These are phyloP conservation scores for Xenentodon cancila DNA, from an alignment of 2,797 vertebrate species.

Conservation along the genomic window DNA sequence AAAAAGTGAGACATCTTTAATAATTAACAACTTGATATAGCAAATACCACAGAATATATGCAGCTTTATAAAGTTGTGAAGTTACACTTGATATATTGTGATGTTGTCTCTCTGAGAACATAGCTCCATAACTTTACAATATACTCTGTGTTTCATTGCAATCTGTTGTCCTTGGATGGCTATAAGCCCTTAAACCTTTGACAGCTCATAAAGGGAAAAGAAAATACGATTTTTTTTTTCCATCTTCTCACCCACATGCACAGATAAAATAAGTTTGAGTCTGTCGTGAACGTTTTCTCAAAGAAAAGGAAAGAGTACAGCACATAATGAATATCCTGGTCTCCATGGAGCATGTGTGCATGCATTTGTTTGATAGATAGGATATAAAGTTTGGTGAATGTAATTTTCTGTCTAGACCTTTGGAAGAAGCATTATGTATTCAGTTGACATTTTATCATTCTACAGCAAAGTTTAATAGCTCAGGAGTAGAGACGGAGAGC, in stretches of 20 bases:
- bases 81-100: not conserved
- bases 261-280: slow-evolving; percentile 23
- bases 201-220: slow-evolving; percentile 47
- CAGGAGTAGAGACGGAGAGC: slow-evolving; percentile 24
- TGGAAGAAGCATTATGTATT: slow-evolving; percentile 46
- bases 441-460: slow-evolving; percentile 28
- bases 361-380: slow-evolving; percentile 10
- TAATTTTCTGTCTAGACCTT: slow-evolving; percentile 28
- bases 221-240: slow-evolving; percentile 45
- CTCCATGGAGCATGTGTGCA: not conserved
- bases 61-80: too few relatives aligned
- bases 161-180: slow-evolving; percentile 25
- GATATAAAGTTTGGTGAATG: slow-evolving; percentile 27
- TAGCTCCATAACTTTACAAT: slow-evolving; percentile 7
- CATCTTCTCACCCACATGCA: slow-evolving; percentile 14
- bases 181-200: slow-evolving; percentile 37
- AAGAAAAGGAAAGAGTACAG: slow-evolving; percentile 42
- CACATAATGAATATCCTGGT: slow-evolving; percentile 46
- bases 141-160: slow-evolving; percentile 19
- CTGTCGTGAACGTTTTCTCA: slow-evolving; percentile 35
- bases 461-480: slow-evolving; percentile 14
- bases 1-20: too few relatives aligned
- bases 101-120: not conserved
- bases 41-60: too few relatives aligned
- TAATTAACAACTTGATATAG: too few relatives aligned